Evolutionary conservation across 2,797 vertebrate genomes (phyloP), one percentile per base, ranked within the genome.

Genomic region (Hozukius guyotensis): DNA sequence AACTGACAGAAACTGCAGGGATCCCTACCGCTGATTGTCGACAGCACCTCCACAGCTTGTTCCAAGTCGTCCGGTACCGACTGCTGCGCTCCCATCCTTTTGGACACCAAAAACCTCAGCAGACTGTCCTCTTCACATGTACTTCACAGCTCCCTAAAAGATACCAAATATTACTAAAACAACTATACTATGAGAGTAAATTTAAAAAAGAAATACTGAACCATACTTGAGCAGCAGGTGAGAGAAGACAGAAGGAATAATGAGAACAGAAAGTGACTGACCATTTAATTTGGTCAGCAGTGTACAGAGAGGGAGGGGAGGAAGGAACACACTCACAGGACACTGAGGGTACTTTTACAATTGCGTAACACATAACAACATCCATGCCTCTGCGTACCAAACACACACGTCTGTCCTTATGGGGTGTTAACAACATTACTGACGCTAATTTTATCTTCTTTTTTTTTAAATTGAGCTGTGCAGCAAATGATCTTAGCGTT

Each of bases 281-380:
- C 68, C 74, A 80, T 88, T 87, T 88, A 76, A 72, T 81, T 73
- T 87, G 78, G 72, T 91, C 84, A 87, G 88, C 86, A 72, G 80
- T n/a, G 27, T 20, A 20, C 16, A 67, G 70, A 60, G 73, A 69
- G 86, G 73, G 78, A 81, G 77, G 69, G 66, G 56, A 80, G 86
- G 85, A 77, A 86, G 85, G 76, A 81, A 81, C 32, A 62, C 11
- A 53, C 64, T 56, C 72, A 73, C 29, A 32, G 7, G 60, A 66
- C 75, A 77, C n/a, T 66, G 53, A 77, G 74, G 59, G 68, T 25
- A 82, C 42, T 79, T 88, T 56, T 49, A 31, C 57, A 62, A 84
- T 88, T 89, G 79, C 82, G 2, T 78, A 92, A 92, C 86, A 70
- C 82, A 24, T 69, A 79, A 89, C 70, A 72, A 84, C 84, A 25